Percentiles rank a stretch among this genome's conserved stretches.
These are phyloP conservation scores for Pseudochirops corinnae DNA, from an alignment of 2,797 vertebrate genomes.

Conservation along the genomic window DNA sequence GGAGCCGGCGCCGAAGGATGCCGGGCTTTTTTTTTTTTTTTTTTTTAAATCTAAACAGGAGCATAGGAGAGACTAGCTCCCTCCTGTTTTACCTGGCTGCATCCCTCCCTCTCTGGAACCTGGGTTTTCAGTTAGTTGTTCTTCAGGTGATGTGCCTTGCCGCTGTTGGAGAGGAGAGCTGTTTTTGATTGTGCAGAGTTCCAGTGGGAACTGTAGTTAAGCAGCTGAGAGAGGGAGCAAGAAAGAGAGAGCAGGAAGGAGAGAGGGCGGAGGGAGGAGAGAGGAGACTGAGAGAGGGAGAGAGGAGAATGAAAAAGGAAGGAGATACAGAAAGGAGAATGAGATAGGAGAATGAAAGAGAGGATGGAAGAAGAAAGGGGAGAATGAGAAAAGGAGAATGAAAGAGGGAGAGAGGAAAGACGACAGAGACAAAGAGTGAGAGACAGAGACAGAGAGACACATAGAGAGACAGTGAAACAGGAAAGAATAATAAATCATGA, in stretches of 20 bases:
- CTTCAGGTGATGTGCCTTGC: slow-evolving; percentile 84
- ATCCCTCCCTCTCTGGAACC: not conserved
- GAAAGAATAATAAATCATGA: slow-evolving; percentile 74
- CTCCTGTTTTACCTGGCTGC: slow-evolving; percentile 63
- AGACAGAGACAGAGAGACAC: slow-evolving; percentile 15
- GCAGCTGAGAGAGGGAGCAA: slow-evolving; percentile 74
- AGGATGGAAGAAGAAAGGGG: slow-evolving; percentile 43
- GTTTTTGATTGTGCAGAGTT: slow-evolving; percentile 84
- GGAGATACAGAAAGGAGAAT: no score
- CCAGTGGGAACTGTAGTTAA: slow-evolving; percentile 86
- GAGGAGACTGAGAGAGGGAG: not conserved
- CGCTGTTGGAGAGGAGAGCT: slow-evolving; percentile 81
- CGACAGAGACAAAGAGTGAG: not conserved
- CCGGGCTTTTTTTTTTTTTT: not conserved
- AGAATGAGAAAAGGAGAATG: slow-evolving; percentile 55
- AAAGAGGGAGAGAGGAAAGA: not conserved
- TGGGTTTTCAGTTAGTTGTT: slow-evolving; percentile 63
- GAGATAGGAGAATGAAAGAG: slow-evolving; percentile 2
- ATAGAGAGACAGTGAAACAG: slow-evolving; percentile 60
- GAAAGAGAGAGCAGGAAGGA: slow-evolving; percentile 53
- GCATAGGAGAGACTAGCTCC: slow-evolving; percentile 20
- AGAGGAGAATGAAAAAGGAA: slow-evolving; percentile 16
- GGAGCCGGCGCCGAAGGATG: slow-evolving; percentile 63
- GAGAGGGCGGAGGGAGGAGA: slow-evolving; percentile 6
- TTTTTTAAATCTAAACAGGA: slow-evolving; percentile 42